Base-by-base conservation (phyloP, 1,140 invertebrate species). In the Drosophila nikananu region DNA sequence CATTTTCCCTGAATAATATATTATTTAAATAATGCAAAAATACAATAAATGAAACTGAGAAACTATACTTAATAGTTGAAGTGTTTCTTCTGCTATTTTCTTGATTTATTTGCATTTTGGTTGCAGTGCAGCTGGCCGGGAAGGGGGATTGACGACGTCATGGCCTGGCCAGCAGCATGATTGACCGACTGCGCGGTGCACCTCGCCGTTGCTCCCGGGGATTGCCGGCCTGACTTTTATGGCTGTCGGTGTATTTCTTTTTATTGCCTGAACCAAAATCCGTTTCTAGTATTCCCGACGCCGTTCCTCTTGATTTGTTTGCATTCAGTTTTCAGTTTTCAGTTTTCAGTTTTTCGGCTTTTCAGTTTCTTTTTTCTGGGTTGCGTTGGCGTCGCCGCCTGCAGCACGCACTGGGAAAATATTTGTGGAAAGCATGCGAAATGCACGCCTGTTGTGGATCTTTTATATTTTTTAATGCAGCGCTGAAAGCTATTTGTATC, bases 401-500 rank as follows among this genome's bases (percentile, higher is more conserved):
- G 64, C 58, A 60, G 64, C 83, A 83, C 84, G 86, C 81, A 89
- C 49, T 71, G 71, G 57, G 55, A 81, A 83, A 87, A 89, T 89
- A 81, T 87, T 87, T 89, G 81, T 84, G 84, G 84, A 81, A 87
- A 87, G 78, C 81, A 89, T 89, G 86, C 86, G 73, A 89, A 89
- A 89, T 89, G 86, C 74, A 72, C 66, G 74, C 84, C 77, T 81
- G 77, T 74, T 84, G 81, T 74, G 72, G 62, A 74, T 83, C 83
- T 80, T 73, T 81, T 79, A 70, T 74, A 75, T 71, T 79, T 83
- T 89, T 86, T 84, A 90, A 81, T 89, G 86, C 86, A 67, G 75
- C 79, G 86, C 74, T 90, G 86, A 89, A 90, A 89, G 86, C 86
- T 89, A 89, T 89, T 89, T 89, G 86, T 89, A 89, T 89, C 86